Evolutionary conservation across 2,113 vertebrate species (phyloP).

Genomic region (Erythrolamprus reginae): DNA sequence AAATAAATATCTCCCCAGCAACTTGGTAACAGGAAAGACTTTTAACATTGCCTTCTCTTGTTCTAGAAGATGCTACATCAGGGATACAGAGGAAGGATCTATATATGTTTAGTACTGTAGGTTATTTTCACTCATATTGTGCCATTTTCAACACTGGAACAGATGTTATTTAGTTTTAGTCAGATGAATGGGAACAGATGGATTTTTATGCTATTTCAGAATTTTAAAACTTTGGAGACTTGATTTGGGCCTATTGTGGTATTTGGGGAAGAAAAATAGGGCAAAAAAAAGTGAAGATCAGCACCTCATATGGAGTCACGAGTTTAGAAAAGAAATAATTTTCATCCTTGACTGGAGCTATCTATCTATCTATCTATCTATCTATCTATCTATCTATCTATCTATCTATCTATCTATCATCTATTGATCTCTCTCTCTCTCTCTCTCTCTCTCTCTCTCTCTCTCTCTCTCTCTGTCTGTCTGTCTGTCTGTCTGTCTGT

Average conservation of each 20-base stretch:
- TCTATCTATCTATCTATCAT: no score
- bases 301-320: no score
- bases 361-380: not conserved
- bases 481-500: no score
- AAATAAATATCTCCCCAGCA: no score
- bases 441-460: no score
- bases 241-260: not conserved
- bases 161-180: not conserved
- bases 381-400: not conserved
- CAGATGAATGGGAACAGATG: constrained; percentile 1
- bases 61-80: not conserved
- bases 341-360: not conserved
- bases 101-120: not conserved
- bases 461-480: no score
- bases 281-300: not conserved
- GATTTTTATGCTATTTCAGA: not conserved
- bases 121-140: not conserved
- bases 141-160: not conserved
- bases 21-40: not conserved
- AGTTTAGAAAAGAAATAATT: not conserved
- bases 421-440: no score
- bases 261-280: not conserved
- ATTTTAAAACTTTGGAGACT: not conserved
- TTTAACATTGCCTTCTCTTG: not conserved
- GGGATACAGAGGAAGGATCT: not conserved